These are phyloP conservation scores for Salticus scenicus DNA, from an alignment of 2,888 invertebrate species.

Conservation along the genomic window DNA sequence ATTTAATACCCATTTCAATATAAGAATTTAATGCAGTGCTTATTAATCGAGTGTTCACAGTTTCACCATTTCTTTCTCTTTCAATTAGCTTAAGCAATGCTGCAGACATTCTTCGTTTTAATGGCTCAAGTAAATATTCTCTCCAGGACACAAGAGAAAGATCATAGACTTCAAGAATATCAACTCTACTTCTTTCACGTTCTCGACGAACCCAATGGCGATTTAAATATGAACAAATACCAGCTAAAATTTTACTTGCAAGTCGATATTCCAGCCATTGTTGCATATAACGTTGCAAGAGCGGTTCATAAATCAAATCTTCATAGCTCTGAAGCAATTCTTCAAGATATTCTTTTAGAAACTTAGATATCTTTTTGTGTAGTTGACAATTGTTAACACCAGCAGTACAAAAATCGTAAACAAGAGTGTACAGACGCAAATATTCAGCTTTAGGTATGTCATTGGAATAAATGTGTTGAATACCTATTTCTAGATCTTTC, in stretches of 20 bases:
- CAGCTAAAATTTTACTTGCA: constrained; percentile 96
- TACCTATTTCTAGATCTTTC: constrained; percentile 51
- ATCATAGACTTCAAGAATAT: constrained; percentile 96
- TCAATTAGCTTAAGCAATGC: constrained; percentile 97
- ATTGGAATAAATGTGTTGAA: constrained; percentile 59
- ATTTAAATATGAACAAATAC: constrained; percentile 97
- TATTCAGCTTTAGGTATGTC: constrained; percentile 55
- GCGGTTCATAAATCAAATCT: constrained; percentile 85
- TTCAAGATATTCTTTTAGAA: constrained; percentile 37
- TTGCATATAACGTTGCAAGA: constrained; percentile 94
- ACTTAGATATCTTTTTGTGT: constrained; percentile 39
- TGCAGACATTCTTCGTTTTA: constrained; percentile 85
- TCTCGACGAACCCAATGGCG: constrained; percentile 98
- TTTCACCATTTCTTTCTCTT: constrained; percentile 95
- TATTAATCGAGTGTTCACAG: constrained; percentile 95
- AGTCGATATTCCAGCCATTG: constrained; percentile 99
- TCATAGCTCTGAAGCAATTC: constrained; percentile 45
- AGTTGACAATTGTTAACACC: constrained; percentile 38
- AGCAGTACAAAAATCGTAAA: constrained; percentile 56
- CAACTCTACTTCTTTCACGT: constrained; percentile 96
- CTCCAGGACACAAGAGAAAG: constrained; percentile 81
- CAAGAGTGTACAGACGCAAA: constrained; percentile 54
- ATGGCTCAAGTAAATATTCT: constrained; percentile 88
- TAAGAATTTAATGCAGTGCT: constrained; percentile 99
- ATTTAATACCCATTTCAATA: constrained; percentile 86